These are phyloP conservation scores for Diadumene lineata DNA, from an alignment of 92 coral and sea anemone genomes.

Conservation along the genomic window DNA sequence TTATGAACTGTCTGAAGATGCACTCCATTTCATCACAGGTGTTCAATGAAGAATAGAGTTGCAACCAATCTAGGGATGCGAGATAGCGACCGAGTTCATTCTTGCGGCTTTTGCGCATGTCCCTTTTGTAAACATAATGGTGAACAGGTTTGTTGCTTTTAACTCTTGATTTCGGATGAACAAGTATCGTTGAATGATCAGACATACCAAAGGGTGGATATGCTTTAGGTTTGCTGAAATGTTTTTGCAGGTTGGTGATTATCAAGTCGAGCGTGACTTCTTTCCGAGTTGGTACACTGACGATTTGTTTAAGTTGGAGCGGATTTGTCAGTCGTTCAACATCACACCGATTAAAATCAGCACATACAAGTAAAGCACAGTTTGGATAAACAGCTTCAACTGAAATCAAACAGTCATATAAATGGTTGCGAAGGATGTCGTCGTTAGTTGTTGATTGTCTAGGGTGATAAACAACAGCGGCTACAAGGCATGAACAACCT, in stretches of 20 bases:
- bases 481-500: conserved; percentile 35
- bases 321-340: conserved; percentile 19
- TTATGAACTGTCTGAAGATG: conserved; percentile 34
- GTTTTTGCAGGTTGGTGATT: conserved; percentile 36
- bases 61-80: conserved; percentile 45
- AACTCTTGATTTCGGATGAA: conserved; percentile 20
- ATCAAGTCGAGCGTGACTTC: conserved; percentile 46
- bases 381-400: conserved; percentile 41
- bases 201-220: conserved; percentile 56
- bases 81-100: conserved; percentile 46
- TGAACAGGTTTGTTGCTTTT: not conserved
- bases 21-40: conserved; percentile 33
- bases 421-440: conserved; percentile 23
- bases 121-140: conserved; percentile 18
- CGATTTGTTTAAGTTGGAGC: conserved; percentile 48
- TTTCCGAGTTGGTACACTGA: conserved; percentile 41
- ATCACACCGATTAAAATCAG: conserved; percentile 43
- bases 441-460: conserved; percentile 35
- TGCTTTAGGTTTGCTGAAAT: conserved; percentile 22
- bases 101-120: conserved; percentile 25
- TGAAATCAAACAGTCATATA: conserved; percentile 26
- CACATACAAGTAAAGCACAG: conserved; percentile 33
- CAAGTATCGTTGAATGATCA: conserved; percentile 38
- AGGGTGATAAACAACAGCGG: conserved; percentile 40
- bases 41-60: conserved; percentile 17